Percentiles rank a stretch among this genome's conserved stretches.
Conservation (phyloP, 2,888 invertebrate species). For the Chymomyza fuscimana region DNA sequence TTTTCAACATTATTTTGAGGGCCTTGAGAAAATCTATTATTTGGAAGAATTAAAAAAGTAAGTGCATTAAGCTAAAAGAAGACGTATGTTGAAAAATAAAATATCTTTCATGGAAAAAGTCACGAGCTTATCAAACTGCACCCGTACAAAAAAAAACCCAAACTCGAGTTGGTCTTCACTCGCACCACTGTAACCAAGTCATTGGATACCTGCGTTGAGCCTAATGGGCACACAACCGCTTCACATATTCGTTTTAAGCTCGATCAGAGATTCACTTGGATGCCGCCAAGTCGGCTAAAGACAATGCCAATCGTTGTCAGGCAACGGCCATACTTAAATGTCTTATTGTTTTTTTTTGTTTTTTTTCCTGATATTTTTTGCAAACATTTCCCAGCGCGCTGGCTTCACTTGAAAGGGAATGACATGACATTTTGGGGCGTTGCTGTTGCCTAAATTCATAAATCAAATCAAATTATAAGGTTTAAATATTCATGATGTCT, state of each 20-base stretch:
- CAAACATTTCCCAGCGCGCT: neutral
- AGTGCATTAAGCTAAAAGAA: too few relatives aligned
- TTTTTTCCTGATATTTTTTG: neutral
- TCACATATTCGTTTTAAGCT: neutral
- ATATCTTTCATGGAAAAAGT: too few relatives aligned
- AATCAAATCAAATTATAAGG: conserved; percentile 56
- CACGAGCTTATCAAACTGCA: too few relatives aligned
- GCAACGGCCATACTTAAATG: neutral
- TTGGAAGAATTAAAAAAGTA: too few relatives aligned
- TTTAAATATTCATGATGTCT: conserved; percentile 70
- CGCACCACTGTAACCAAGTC: conserved; percentile 45
- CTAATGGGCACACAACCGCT: neutral
- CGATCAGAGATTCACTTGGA: neutral
- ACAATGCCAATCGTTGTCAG: neutral
- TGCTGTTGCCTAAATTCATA: conserved; percentile 43
- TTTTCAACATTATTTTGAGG: too few relatives aligned
- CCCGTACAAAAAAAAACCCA: too few relatives aligned
- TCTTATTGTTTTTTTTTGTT: neutral
- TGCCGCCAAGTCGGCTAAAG: neutral
- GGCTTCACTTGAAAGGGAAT: neutral
- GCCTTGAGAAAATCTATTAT: too few relatives aligned
- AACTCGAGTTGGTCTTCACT: too few relatives aligned
- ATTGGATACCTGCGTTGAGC: conserved; percentile 58
- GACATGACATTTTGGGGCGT: conserved; percentile 7
- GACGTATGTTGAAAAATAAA: too few relatives aligned